phyloP scores from a whole-genome alignment of 2,888 invertebrate genomes.

The Mythimna loreyi region DNA sequence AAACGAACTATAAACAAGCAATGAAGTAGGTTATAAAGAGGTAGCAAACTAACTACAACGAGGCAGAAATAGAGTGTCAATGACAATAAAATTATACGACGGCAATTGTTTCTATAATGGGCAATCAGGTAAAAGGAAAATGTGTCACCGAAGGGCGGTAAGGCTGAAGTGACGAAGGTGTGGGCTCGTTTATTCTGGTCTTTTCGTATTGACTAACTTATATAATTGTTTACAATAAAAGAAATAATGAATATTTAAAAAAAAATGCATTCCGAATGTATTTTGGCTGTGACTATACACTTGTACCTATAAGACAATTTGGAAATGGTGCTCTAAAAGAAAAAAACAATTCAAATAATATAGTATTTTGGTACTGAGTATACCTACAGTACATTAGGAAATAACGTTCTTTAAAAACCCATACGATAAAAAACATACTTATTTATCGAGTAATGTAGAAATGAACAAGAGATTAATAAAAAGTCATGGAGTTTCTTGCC shows the following conservation, averaged over 20 bases:
- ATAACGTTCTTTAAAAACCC: background rate
- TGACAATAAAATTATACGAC: slow-evolving; percentile 37
- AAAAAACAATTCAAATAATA: background rate
- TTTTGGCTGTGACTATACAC: background rate
- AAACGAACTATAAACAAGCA: too few relatives aligned
- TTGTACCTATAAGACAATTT: background rate
- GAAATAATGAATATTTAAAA: background rate
- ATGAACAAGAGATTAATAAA: background rate
- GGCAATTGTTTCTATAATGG: slow-evolving; percentile 44
- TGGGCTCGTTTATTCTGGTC: slow-evolving; percentile 34
- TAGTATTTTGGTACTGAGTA: background rate
- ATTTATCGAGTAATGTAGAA: too few relatives aligned
- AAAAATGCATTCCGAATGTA: background rate
- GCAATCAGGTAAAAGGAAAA: slow-evolving; percentile 54
- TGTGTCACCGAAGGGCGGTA: slow-evolving; percentile 47
- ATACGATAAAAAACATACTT: too few relatives aligned
- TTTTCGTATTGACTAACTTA: slow-evolving; percentile 31
- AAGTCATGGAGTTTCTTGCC: too few relatives aligned
- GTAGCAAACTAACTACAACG: background rate
- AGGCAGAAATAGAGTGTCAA: slow-evolving; percentile 26
- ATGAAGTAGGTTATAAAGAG: background rate
- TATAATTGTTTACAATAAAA: slow-evolving; percentile 30
- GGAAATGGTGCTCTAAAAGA: too few relatives aligned
- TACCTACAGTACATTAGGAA: background rate
- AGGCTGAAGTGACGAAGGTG: slow-evolving; percentile 55